These are phyloP conservation scores for Microtus montanus DNA, from an alignment of 2,113 vertebrate species.

Conservation along the genomic window DNA sequence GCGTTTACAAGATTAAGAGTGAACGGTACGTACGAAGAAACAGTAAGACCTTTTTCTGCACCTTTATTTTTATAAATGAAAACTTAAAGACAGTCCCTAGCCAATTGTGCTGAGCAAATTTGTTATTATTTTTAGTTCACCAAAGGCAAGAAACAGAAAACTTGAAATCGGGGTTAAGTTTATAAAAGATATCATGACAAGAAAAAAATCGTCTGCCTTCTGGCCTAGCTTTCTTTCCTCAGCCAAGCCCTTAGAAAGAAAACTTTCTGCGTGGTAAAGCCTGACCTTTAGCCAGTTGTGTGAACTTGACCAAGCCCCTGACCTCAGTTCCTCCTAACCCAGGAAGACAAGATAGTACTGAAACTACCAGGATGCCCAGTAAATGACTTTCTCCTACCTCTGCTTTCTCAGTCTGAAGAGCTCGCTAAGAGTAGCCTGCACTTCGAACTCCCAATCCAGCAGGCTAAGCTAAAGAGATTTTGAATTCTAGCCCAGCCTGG, in stretches of 20 bases:
- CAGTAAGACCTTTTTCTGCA: constrained; percentile 8
- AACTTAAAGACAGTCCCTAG: not conserved
- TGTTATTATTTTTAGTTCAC: constrained; percentile 44
- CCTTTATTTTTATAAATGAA: not conserved
- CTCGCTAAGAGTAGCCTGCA: not conserved
- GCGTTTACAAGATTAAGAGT: not conserved
- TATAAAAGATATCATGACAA: not conserved
- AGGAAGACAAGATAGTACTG: not conserved
- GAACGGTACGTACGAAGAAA: not conserved
- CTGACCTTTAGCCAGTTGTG: not conserved
- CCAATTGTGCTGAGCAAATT: not conserved
- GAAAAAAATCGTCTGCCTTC: not conserved
- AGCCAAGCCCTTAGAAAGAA: not conserved
- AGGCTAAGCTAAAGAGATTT: not conserved
- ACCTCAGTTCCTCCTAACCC: not conserved
- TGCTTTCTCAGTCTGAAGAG: not conserved
- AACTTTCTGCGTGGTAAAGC: not conserved
- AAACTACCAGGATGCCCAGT: not conserved
- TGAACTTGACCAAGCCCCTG: not conserved
- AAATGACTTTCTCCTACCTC: not conserved
- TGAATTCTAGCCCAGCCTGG: not conserved
- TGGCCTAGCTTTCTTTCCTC: constrained; percentile 7
- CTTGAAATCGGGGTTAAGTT: not conserved
- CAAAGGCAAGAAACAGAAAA: constrained; percentile 18
- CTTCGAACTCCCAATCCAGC: not conserved